Base-by-base conservation (phyloP, 2,888 invertebrate species). In the Cryptophagus acutangulus region DNA sequence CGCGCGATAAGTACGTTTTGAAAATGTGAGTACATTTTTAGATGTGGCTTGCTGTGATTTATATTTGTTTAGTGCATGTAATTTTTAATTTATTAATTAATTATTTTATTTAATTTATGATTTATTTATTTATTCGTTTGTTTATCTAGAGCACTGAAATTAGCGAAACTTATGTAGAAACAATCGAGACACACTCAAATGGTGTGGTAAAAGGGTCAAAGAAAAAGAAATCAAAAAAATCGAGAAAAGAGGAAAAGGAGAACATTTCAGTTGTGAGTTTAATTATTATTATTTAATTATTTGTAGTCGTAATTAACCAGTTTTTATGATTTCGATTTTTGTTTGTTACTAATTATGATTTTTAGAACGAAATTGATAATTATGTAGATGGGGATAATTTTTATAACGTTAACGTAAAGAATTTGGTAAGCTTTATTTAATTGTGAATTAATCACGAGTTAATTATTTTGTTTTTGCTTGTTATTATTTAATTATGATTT, bases 221-320 rank as follows among this genome's bases (percentile, higher is more conserved):
- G 57, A 78, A 76, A 63, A 77, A 75, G 66, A 79, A 78, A 62
- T 72, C 75, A 40, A 81, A 79, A 69, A 81, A 79, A 62, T 74
- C 74, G 36, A 77, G 78, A 63, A 80, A 77, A 59, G 78, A 78
- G 49, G 79, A 79, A 57, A 79, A 79, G 65, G 79, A 81, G 61
- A 81, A 79, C 59, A 79, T 81, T 61, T 81, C 80, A 49, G 79
- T 81, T 71, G 81, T 81, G 68, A 78, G 77, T 74, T 52, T 43
- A 33, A n/a, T n/a, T n/a, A n/a, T n/a, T n/a, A 16, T 31, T 31
- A 31, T 16, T 26, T n/a, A 26, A n/a, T 26, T 36, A 10, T 36
- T 25, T 36, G 10, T 25, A 10, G n/a, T n/a, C n/a, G n/a, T n/a
- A n/a, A n/a, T n/a, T n/a, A n/a, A n/a, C n/a, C n/a, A n/a, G n/a